Evolutionary conservation across 2,888 invertebrate genomes (phyloP).

Genomic region (Euzetes globulus): DNA sequence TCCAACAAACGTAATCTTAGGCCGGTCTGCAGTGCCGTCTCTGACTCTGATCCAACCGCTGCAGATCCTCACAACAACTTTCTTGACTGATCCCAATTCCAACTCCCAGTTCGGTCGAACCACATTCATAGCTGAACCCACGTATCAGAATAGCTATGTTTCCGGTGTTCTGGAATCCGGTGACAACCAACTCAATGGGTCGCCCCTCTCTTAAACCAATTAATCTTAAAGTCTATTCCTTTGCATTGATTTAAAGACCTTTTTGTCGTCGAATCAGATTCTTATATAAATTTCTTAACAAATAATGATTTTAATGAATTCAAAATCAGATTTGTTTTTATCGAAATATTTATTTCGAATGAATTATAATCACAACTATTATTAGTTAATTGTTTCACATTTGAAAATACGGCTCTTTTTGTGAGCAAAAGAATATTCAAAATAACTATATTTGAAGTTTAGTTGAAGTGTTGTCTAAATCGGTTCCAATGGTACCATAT

Average conservation of each 20-base stretch:
- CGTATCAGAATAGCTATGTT: constrained; percentile 14
- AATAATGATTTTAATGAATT: background rate
- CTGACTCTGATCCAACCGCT: constrained; percentile 31
- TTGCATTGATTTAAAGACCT: background rate
- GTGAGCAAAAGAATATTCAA: background rate
- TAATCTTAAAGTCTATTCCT: background rate
- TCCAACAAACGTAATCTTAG: constrained; percentile 32
- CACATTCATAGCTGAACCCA: constrained; percentile 12
- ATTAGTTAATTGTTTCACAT: background rate
- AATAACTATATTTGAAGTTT: background rate
- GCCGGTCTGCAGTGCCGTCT: constrained; percentile 28
- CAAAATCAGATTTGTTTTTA: background rate
- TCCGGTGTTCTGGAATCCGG: background rate
- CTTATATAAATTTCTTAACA: background rate
- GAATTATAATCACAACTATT: background rate
- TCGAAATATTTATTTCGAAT: background rate
- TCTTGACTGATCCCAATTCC: constrained; percentile 7
- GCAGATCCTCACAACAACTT: constrained; percentile 11
- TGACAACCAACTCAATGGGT: background rate
- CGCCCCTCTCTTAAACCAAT: background rate
- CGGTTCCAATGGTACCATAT: constrained; percentile 15
- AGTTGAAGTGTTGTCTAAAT: background rate
- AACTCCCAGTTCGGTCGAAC: constrained; percentile 15
- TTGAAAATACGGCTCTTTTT: background rate
- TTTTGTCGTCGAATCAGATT: background rate